These are phyloP conservation scores for Thelaira solivaga DNA, from an alignment of 2,888 invertebrate species.

Conservation along the genomic window DNA sequence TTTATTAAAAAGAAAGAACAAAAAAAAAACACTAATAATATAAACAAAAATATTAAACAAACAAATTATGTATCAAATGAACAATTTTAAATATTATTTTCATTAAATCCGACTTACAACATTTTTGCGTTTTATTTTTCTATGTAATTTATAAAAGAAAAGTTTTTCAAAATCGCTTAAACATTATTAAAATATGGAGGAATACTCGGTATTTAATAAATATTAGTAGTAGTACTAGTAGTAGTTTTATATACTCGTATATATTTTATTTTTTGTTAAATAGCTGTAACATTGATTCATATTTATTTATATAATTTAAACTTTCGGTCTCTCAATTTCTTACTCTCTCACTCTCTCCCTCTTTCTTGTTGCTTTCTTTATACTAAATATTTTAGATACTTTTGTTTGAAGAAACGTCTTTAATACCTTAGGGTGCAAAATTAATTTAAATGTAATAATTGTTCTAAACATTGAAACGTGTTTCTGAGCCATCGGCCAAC, in stretches of 20 bases:
- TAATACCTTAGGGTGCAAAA: conserved; percentile 59
- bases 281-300: conserved; percentile 21
- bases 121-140: neutral
- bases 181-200: neutral
- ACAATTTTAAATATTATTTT: neutral
- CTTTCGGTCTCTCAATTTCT: neutral
- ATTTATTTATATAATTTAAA: conserved; percentile 4
- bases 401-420: conserved; percentile 50
- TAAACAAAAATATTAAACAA: conserved; percentile 9
- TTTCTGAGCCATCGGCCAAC: conserved; percentile 97
- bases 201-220: neutral
- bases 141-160: neutral
- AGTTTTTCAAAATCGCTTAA: neutral
- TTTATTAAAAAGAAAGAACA: conserved; percentile 21
- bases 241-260: no score
- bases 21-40: conserved; percentile 6
- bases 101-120: conserved; percentile 1
- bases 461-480: conserved; percentile 85
- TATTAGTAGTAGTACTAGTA: neutral
- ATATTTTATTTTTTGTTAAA: conserved; percentile 30
- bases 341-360: neutral
- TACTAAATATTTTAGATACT: conserved; percentile 20
- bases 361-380: neutral
- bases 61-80: neutral
- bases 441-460: conserved; percentile 43